Percentiles rank a stretch among this genome's conserved stretches.
These are phyloP conservation scores for Orthosia gracilis DNA, from an alignment of 2,888 invertebrate species.

Conservation along the genomic window DNA sequence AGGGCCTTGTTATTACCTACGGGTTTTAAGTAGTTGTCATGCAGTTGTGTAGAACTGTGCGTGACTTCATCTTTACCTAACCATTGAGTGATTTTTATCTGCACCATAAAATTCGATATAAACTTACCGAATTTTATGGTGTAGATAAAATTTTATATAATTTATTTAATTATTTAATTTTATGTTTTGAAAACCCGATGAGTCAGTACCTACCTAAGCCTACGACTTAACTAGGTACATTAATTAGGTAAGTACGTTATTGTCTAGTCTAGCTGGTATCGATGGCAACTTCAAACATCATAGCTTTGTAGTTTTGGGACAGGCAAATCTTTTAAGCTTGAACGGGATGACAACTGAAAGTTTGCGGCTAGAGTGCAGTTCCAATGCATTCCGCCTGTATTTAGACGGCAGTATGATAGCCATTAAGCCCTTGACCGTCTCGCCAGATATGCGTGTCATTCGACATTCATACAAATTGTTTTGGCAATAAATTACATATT, in stretches of 20 bases:
- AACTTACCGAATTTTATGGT: too few relatives aligned
- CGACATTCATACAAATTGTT: slow-evolving; percentile 42
- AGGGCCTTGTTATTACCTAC: background rate
- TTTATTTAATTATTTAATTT: too few relatives aligned
- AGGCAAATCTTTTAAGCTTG: background rate
- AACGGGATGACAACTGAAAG: too few relatives aligned
- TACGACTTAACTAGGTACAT: background rate
- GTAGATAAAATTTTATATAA: too few relatives aligned
- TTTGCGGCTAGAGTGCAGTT: too few relatives aligned
- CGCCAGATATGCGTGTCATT: slow-evolving; percentile 26
- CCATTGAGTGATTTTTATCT: slow-evolving; percentile 18
- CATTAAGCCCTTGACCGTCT: slow-evolving; percentile 16
- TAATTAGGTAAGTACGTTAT: background rate
- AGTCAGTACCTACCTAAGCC: too few relatives aligned
- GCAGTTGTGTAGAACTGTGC: background rate
- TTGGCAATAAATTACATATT: slow-evolving; percentile 60
- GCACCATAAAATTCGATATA: slow-evolving; percentile 9
- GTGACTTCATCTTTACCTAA: background rate
- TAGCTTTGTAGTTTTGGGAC: slow-evolving; percentile 2
- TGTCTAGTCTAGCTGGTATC: background rate
- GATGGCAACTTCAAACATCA: slow-evolving; percentile 28
- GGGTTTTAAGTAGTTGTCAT: background rate
- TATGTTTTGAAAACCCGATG: background rate
- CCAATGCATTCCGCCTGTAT: too few relatives aligned
- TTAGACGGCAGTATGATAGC: background rate